A percentile compares a stretch with the other conserved stretches of the same genome.
phyloP scores from a whole-genome alignment of 2,113 vertebrate species.

The Pungitius pungitius region DNA sequence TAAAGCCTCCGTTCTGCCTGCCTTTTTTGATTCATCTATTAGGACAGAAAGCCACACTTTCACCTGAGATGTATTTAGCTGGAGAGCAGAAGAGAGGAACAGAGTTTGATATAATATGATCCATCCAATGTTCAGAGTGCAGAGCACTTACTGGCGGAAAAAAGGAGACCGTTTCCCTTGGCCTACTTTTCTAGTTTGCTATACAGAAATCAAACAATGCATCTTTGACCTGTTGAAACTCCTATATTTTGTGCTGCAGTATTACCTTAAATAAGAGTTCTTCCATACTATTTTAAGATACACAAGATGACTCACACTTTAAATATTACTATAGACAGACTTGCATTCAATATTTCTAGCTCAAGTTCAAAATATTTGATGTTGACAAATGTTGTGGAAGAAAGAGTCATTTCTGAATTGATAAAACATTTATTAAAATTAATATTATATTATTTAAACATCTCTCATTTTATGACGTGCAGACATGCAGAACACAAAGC shows the following conservation, averaged over 20 bases:
- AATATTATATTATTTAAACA: constrained; percentile 72
- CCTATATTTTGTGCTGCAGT: neutral
- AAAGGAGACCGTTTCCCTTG: neutral
- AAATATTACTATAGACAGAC: neutral
- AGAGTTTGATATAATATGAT: constrained; percentile 22
- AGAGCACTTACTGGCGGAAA: constrained; percentile 2
- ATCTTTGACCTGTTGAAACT: neutral
- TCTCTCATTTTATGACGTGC: constrained; percentile 40
- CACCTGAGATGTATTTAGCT: constrained; percentile 25
- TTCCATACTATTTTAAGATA: neutral
- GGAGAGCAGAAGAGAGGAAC: constrained; percentile 9
- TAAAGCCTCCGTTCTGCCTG: constrained; percentile 65
- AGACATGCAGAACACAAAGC: constrained; percentile 72
- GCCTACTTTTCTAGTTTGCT: neutral
- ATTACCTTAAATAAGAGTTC: neutral
- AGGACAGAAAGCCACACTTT: constrained; percentile 3
- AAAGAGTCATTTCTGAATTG: constrained; percentile 29
- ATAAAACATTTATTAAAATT: constrained; percentile 77
- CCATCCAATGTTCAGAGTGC: constrained; percentile 13
- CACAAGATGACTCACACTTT: neutral
- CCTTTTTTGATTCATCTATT: constrained; percentile 16
- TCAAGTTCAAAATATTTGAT: neutral
- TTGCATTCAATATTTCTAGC: neutral
- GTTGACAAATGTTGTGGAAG: neutral
- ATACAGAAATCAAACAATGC: neutral